These are phyloP conservation scores for Enteromius unitaeniatus DNA, from an alignment of 2,797 vertebrate species.

Conservation along the genomic window DNA sequence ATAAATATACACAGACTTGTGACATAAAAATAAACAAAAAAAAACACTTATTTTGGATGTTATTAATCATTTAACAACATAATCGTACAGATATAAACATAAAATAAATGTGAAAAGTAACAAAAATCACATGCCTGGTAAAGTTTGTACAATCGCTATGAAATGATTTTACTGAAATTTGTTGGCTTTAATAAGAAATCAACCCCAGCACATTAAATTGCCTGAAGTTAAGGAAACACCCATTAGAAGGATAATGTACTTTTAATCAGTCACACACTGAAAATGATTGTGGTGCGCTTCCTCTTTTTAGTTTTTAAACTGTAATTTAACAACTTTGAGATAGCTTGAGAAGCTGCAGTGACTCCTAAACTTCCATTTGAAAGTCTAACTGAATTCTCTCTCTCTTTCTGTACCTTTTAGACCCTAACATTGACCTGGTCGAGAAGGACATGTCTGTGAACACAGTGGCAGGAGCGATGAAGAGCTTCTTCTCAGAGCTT, in stretches of 20 bases:
- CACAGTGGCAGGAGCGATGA: constrained; percentile 93
- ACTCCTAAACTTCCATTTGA: neutral
- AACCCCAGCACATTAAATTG: neutral
- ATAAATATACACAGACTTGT: no score
- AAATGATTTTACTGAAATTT: neutral
- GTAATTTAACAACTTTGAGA: neutral
- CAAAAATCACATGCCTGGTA: no score
- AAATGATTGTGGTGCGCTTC: neutral
- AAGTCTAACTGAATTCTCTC: neutral
- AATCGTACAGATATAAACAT: no score
- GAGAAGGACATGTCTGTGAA: constrained; percentile 95
- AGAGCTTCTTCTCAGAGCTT: constrained; percentile 94
- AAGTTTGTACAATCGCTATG: neutral
- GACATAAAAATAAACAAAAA: no score
- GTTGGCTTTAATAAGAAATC: neutral
- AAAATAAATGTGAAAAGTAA: no score
- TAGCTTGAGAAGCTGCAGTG: neutral
- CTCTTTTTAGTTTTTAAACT: neutral
- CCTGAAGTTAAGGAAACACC: neutral
- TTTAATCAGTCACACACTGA: neutral
- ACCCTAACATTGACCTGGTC: constrained; percentile 87
- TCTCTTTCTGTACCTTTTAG: constrained; percentile 60
- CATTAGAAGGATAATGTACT: neutral
- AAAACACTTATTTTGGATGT: no score
- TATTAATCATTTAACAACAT: no score